Evolutionary conservation across 1,140 invertebrate species (phyloP).

Genomic region (Heliconius eleuchia): DNA sequence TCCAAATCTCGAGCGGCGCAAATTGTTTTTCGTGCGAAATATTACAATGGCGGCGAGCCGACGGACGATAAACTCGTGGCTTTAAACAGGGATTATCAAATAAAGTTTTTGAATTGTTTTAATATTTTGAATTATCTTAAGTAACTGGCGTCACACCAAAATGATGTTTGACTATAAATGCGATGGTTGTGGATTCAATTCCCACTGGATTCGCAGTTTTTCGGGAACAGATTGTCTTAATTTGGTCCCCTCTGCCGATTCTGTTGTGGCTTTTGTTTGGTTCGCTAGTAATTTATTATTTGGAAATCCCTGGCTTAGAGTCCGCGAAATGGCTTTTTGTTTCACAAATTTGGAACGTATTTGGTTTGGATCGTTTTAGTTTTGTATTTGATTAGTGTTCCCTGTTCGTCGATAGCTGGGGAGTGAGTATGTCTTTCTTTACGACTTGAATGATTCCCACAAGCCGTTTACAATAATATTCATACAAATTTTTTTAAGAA

Average conservation of each 20-base stretch:
- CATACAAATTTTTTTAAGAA: neutral
- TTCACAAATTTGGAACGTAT: slow-evolving; percentile 33
- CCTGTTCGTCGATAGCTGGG: slow-evolving; percentile 4
- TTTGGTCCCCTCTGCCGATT: too few species aligned
- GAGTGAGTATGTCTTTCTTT: slow-evolving; percentile 14
- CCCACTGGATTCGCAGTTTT: too few species aligned
- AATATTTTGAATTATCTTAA: neutral
- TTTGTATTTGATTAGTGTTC: slow-evolving; percentile 21
- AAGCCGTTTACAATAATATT: neutral
- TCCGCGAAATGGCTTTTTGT: slow-evolving; percentile 42
- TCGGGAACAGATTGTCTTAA: too few species aligned
- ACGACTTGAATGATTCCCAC: slow-evolving; percentile 14
- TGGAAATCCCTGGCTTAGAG: neutral
- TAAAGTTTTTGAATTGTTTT: neutral
- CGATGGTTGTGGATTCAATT: too few species aligned
- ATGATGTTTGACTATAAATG: too few species aligned
- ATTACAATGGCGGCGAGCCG: slow-evolving; percentile 54
- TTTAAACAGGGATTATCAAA: slow-evolving; percentile 1
- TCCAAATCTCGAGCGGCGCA: slow-evolving; percentile 52
- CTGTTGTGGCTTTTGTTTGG: too few species aligned
- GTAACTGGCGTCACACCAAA: too few species aligned
- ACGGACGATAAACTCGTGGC: slow-evolving; percentile 47
- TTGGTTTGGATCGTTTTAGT: slow-evolving; percentile 21
- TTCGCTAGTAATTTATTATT: slow-evolving; percentile 17
- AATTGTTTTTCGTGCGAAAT: slow-evolving; percentile 69